Evolutionary conservation across 2,797 vertebrate genomes (phyloP).

Genomic region (Avahi laniger): DNA sequence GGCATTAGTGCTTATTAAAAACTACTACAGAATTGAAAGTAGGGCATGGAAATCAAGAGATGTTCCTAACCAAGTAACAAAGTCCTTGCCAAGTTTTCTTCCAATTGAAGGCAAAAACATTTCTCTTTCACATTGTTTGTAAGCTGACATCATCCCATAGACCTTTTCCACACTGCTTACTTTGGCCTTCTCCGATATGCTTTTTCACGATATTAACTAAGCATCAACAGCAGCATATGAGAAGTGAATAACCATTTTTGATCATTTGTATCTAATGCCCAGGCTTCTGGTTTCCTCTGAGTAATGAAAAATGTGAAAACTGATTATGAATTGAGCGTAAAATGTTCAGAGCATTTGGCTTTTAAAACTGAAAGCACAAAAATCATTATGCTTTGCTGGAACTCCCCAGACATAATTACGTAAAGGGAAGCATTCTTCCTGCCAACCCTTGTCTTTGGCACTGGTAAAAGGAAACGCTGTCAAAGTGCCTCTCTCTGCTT

Average conservation of each 20-base stretch:
- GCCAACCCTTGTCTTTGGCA: conserved; percentile 6
- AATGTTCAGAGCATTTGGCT: conserved; percentile 22
- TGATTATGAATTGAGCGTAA: conserved; percentile 32
- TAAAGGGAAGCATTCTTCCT: conserved; percentile 1
- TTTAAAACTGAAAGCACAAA: conserved; percentile 58
- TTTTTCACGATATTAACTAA: background rate
- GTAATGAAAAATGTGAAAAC: conserved; percentile 51
- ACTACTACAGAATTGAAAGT: background rate
- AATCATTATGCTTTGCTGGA: background rate
- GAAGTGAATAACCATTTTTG: conserved; percentile 37
- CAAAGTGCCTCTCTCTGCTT: background rate
- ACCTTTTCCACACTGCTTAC: background rate
- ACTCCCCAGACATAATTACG: background rate
- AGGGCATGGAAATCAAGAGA: background rate
- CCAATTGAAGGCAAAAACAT: background rate
- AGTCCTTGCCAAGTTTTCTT: background rate
- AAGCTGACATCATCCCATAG: background rate
- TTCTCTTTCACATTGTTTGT: background rate
- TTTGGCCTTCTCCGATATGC: background rate
- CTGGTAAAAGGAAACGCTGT: background rate
- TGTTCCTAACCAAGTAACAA: background rate
- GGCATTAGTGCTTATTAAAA: background rate
- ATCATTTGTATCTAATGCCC: conserved; percentile 45
- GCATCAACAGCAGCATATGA: background rate
- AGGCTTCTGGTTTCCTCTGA: conserved; percentile 48